A percentile compares a stretch with the other conserved stretches of the same genome.
Evolutionary conservation across 2,888 invertebrate genomes (phyloP).

Genomic region (Drosophila ustulata): DNA sequence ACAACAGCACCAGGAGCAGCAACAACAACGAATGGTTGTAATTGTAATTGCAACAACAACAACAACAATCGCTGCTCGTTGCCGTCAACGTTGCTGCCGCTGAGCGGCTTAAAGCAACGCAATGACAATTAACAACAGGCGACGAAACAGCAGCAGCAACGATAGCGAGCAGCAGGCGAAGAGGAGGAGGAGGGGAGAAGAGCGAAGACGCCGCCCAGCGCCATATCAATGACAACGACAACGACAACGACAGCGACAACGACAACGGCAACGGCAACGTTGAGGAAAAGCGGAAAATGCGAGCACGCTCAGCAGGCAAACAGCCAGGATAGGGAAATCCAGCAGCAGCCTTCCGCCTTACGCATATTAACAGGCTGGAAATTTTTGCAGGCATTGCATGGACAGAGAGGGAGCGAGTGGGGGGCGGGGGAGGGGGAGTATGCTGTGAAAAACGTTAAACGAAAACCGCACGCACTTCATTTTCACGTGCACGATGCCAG

Average conservation of each 20-base stretch:
- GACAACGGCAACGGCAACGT: conserved; percentile 17
- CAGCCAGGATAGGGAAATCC: conserved; percentile 1
- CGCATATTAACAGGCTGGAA: conserved; percentile 71
- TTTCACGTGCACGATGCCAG: conserved; percentile 67
- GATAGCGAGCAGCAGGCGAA: neutral
- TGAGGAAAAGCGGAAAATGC: conserved; percentile 34
- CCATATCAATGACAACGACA: conserved; percentile 70
- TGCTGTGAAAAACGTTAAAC: conserved; percentile 48
- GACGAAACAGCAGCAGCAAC: conserved; percentile 52
- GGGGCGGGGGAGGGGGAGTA: neutral
- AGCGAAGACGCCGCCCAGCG: conserved; percentile 39
- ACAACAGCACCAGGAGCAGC: conserved; percentile 23
- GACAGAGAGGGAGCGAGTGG: neutral
- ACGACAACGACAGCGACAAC: conserved; percentile 42
- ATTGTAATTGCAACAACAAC: conserved; percentile 6
- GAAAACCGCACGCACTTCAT: conserved; percentile 66
- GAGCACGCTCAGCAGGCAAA: conserved; percentile 30
- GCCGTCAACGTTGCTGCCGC: conserved; percentile 37
- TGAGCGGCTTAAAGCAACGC: conserved; percentile 72
- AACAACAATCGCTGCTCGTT: conserved; percentile 19
- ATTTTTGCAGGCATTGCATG: conserved; percentile 34
- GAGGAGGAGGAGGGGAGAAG: neutral
- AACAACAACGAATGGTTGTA: conserved; percentile 4
- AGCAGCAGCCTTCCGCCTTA: conserved; percentile 41
- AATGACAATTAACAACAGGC: conserved; percentile 77